Conservation (phyloP, 1,140 invertebrate genomes). For the Drosophila equinoxialis region DNA sequence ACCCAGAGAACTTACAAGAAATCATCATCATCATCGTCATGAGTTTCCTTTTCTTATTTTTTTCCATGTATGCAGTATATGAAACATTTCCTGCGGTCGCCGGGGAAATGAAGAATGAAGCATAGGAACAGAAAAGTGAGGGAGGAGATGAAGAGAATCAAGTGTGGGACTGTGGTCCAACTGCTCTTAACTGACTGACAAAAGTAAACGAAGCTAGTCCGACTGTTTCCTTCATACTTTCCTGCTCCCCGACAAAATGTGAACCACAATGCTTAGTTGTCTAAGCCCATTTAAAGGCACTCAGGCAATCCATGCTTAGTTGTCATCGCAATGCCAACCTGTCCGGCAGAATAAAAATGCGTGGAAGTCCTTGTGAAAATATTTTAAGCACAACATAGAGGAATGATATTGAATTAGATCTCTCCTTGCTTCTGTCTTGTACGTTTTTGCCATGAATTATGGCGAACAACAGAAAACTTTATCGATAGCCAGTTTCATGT, state of each 20-base stretch:
- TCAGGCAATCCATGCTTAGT: constrained; percentile 41
- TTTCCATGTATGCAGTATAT: constrained; percentile 33
- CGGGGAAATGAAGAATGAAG: constrained; percentile 41
- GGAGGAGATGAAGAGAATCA: background rate
- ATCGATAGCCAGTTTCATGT: constrained; percentile 5
- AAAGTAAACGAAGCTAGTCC: constrained; percentile 50
- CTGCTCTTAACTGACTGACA: constrained; percentile 70
- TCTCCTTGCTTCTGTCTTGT: background rate
- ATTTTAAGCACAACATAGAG: constrained; percentile 15
- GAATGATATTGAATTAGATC: background rate
- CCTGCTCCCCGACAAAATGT: background rate
- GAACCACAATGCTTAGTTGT: constrained; percentile 33
- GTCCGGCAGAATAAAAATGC: constrained; percentile 14
- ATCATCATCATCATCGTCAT: constrained; percentile 50
- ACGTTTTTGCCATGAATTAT: too few relatives aligned
- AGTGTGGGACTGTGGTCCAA: constrained; percentile 42
- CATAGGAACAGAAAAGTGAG: background rate
- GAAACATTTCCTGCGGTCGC: constrained; percentile 65
- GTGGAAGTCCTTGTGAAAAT: constrained; percentile 31
- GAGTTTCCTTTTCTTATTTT: constrained; percentile 57
- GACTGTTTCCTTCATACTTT: constrained; percentile 25
- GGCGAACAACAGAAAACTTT: background rate
- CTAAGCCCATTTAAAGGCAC: constrained; percentile 43
- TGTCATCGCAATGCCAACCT: constrained; percentile 44
- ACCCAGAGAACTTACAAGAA: constrained; percentile 63